phyloP scores from a whole-genome alignment of 2,888 invertebrate species.

The Ormyrus thymus region DNA sequence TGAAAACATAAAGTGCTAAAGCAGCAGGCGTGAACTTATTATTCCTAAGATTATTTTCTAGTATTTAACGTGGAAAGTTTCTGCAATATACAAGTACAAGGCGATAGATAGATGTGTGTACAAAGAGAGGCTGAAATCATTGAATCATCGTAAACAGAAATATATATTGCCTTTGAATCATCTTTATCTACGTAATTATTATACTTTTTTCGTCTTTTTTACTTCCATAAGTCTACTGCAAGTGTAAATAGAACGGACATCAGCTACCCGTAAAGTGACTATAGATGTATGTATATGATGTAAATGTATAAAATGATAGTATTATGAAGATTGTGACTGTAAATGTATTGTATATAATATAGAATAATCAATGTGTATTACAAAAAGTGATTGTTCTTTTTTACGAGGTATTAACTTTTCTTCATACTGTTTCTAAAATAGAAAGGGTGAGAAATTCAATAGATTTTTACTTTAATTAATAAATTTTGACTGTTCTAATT shows the following conservation, averaged over 20 bases:
- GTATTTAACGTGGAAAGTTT: neutral
- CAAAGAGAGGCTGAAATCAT: conserved; percentile 31
- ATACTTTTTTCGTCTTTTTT: conserved; percentile 50
- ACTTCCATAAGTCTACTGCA: conserved; percentile 56
- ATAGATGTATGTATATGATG: conserved; percentile 56
- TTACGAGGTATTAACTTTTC: no score
- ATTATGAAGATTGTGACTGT: conserved; percentile 61
- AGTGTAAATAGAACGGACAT: conserved; percentile 52
- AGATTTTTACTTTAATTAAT: no score
- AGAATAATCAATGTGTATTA: conserved; percentile 60
- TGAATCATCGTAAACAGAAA: conserved; percentile 19
- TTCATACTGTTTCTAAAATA: no score
- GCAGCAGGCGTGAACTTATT: neutral
- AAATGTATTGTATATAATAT: conserved; percentile 68
- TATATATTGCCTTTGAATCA: conserved; percentile 20
- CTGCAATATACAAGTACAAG: conserved; percentile 39
- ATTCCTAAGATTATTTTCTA: conserved; percentile 7
- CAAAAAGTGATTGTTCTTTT: conserved; percentile 39
- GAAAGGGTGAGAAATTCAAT: no score
- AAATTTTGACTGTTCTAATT: no score
- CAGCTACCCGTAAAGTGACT: conserved; percentile 53
- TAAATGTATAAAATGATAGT: conserved; percentile 59
- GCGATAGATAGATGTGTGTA: conserved; percentile 17
- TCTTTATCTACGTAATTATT: conserved; percentile 2
- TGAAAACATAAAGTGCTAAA: no score